phyloP scores from a whole-genome alignment of 1,140 invertebrate genomes.

The Bombus difficillimus region DNA sequence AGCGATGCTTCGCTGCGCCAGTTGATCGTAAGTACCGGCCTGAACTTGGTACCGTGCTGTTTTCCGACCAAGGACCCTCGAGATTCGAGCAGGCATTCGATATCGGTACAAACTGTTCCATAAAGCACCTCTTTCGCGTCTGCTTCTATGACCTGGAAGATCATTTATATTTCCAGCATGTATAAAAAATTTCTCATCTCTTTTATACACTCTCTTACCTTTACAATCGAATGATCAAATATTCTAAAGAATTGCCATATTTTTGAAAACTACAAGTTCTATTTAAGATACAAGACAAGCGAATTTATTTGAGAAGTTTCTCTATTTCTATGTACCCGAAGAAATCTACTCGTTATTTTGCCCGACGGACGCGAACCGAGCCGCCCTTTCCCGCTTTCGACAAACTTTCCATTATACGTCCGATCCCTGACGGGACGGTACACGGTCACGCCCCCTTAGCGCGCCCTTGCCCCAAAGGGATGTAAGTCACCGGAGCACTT shows the following conservation, averaged over 20 bases:
- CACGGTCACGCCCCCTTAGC: conserved; percentile 71
- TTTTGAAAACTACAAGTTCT: neutral
- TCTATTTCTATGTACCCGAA: no score
- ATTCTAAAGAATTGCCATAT: neutral
- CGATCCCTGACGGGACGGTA: conserved; percentile 55
- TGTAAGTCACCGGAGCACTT: conserved; percentile 76
- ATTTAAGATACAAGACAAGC: neutral
- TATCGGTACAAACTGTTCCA: conserved; percentile 40
- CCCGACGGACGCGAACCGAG: neutral
- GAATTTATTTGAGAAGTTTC: neutral
- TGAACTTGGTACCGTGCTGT: conserved; percentile 44
- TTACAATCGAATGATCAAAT: no score
- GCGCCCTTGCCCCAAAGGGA: conserved; percentile 68
- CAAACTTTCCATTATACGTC: conserved; percentile 49
- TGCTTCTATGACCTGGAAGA: neutral
- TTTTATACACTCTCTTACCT: no score
- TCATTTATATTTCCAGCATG: neutral
- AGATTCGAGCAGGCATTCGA: conserved; percentile 50
- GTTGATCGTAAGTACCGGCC: conserved; percentile 67
- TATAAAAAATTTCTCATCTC: neutral
- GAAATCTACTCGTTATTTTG: conserved; percentile 17
- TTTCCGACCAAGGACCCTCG: conserved; percentile 52
- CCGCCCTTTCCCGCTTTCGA: conserved; percentile 36
- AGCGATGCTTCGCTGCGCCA: conserved; percentile 69
- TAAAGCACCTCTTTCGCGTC: conserved; percentile 18